Evolutionary conservation across 2,797 vertebrate species (phyloP), one percentile per base, ranked within the genome.

Genomic region (Acropternis orthonyx): DNA sequence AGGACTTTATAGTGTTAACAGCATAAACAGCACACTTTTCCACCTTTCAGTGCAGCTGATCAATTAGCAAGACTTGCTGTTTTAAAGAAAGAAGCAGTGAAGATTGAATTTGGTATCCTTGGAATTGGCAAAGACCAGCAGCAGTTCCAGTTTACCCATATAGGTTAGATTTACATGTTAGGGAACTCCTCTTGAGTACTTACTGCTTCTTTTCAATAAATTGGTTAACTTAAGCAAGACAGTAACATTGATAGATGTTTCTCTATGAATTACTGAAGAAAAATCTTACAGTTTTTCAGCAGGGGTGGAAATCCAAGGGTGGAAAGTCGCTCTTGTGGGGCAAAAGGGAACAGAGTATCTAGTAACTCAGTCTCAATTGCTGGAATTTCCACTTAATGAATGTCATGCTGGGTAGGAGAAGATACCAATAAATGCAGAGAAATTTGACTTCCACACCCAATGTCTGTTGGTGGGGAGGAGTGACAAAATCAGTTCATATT

Each of bases 381-480:
- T 80, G 62, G 30, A 9, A 44, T 83, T 94, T 67, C 27, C 80
- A 34, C 36, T 85, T 88, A 87, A 66, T 78, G 39, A 76, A 43
- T 80, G 62, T 69, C 26, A 5, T 90, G 30, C 76, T 92, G 84
- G 77, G 56, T 85, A 92, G 62, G 65, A 61, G 36, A 69, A 75
- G 30, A 20, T 75, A 49, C 37, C 87, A 39, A 3, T 75, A 78
- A 86, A 84, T 93, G 88, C 51, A 77, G 90, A 94, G 69, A 97
- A 90, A 83, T 85, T 95, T 97, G 85, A 75, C 84, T 94, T 96
- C 62, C 58, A 72, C 43, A 85, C 69, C 41, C 44, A 41, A 34
- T 87, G 43, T 68, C 94, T 8, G 3, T 76, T 91, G 80, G 81
- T 37, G 32, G n/a, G 28, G 27, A 84, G 78, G 88, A 93, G 65